Evolutionary conservation across 2,888 invertebrate genomes (phyloP).

Genomic region (Melolontha melolontha): DNA sequence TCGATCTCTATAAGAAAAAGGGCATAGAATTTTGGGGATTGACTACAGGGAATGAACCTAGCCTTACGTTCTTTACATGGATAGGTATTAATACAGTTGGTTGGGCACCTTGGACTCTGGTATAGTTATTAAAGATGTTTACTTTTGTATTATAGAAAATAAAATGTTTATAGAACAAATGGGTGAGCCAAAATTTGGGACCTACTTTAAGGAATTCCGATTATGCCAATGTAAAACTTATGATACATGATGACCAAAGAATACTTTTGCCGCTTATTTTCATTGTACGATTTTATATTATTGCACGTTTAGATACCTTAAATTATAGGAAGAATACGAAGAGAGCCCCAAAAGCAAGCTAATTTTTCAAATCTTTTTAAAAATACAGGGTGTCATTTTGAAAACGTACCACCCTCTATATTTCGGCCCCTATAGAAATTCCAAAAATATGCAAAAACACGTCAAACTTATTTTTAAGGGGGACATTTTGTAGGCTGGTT

Average conservation of each 20-base stretch:
- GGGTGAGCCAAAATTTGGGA: conserved; percentile 79
- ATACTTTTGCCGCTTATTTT: conserved; percentile 73
- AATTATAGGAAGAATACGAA: too few relatives aligned
- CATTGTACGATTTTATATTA: conserved; percentile 16
- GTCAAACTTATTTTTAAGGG: too few relatives aligned
- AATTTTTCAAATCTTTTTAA: too few relatives aligned
- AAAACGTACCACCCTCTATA: too few relatives aligned
- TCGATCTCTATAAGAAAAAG: conserved; percentile 79
- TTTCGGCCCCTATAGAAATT: too few relatives aligned
- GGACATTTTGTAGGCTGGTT: too few relatives aligned
- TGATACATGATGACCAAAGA: conserved; percentile 83
- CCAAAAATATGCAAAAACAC: too few relatives aligned
- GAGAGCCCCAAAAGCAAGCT: too few relatives aligned
- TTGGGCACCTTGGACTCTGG: conserved; percentile 71
- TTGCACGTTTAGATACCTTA: too few relatives aligned
- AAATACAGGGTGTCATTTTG: too few relatives aligned
- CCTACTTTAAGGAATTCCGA: conserved; percentile 74
- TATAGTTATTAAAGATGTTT: conserved; percentile 13
- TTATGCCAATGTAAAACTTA: conserved; percentile 74
- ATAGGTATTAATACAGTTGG: conserved; percentile 78
- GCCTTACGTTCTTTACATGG: conserved; percentile 69
- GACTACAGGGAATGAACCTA: conserved; percentile 90
- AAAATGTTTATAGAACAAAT: conserved; percentile 69
- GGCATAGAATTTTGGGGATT: conserved; percentile 83
- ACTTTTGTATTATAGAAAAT: background rate